These are phyloP conservation scores for Asarcornis scutulata DNA, from an alignment of 2,113 vertebrate genomes.

Conservation along the genomic window DNA sequence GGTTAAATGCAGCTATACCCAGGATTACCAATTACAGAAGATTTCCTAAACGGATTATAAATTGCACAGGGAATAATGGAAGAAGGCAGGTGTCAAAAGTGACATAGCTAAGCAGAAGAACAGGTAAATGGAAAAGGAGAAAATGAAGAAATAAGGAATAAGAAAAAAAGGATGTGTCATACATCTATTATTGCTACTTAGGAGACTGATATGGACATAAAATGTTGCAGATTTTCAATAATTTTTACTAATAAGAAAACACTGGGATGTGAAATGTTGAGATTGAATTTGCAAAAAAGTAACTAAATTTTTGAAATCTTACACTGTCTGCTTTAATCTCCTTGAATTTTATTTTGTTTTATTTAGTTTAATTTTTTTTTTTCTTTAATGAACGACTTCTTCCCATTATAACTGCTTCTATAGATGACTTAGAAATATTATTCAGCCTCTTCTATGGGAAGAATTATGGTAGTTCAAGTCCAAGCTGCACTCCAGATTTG, in stretches of 20 bases:
- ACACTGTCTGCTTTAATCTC: background rate
- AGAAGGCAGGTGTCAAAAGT: background rate
- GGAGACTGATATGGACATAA: background rate
- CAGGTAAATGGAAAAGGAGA: background rate
- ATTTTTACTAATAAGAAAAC: background rate
- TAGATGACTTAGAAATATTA: background rate
- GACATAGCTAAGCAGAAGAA: background rate
- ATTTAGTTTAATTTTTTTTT: no score
- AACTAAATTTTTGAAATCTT: background rate
- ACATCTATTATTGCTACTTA: background rate
- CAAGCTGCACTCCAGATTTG: background rate
- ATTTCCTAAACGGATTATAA: background rate
- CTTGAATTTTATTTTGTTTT: background rate
- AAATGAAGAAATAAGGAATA: background rate
- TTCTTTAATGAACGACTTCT: background rate
- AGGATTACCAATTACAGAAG: background rate
- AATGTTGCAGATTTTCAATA: background rate
- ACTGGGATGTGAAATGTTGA: background rate
- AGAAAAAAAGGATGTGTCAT: background rate
- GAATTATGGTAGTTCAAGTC: background rate
- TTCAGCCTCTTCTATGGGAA: background rate
- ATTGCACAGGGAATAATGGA: background rate
- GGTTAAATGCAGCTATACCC: background rate
- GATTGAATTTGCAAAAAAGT: background rate
- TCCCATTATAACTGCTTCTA: background rate